These are phyloP conservation scores for Poeciliopsis turrubarensis DNA, from an alignment of 2,113 vertebrate genomes.

Conservation along the genomic window DNA sequence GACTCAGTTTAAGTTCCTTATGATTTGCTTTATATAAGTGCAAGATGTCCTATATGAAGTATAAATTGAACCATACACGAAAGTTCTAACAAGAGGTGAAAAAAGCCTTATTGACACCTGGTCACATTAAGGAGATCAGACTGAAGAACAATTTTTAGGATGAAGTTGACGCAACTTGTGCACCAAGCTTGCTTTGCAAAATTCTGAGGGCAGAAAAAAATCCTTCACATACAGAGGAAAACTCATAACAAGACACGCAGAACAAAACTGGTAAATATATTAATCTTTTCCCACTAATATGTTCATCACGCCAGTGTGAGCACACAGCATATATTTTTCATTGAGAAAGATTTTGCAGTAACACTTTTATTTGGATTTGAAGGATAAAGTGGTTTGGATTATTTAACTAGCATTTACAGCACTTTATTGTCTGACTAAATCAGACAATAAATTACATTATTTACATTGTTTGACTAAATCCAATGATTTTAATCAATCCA, in stretches of 20 bases:
- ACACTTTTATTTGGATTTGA: too few relatives aligned
- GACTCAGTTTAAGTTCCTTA: conserved; percentile 5
- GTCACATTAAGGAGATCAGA: conserved; percentile 5
- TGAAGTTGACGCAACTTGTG: not conserved
- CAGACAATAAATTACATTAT: too few relatives aligned
- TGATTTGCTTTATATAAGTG: not conserved
- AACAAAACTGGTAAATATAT: conserved; percentile 42
- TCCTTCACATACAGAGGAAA: conserved; percentile 56
- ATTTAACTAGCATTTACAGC: too few relatives aligned
- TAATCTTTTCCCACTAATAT: conserved; percentile 54
- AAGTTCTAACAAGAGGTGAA: not conserved
- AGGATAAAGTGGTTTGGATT: too few relatives aligned
- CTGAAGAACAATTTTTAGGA: not conserved
- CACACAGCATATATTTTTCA: conserved; percentile 23
- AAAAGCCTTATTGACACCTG: not conserved
- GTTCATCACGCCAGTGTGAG: conserved; percentile 34
- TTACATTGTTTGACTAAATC: not conserved
- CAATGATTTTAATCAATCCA: not conserved
- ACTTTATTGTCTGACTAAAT: conserved; percentile 23
- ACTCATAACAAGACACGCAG: conserved; percentile 73
- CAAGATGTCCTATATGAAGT: not conserved
- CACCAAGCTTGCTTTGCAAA: conserved; percentile 25
- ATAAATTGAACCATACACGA: not conserved
- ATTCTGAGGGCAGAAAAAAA: conserved; percentile 55
- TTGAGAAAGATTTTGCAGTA: conserved; percentile 7